These are phyloP conservation scores for Paratrypauchen microcephalus DNA, from an alignment of 2,797 vertebrate genomes.

Conservation along the genomic window DNA sequence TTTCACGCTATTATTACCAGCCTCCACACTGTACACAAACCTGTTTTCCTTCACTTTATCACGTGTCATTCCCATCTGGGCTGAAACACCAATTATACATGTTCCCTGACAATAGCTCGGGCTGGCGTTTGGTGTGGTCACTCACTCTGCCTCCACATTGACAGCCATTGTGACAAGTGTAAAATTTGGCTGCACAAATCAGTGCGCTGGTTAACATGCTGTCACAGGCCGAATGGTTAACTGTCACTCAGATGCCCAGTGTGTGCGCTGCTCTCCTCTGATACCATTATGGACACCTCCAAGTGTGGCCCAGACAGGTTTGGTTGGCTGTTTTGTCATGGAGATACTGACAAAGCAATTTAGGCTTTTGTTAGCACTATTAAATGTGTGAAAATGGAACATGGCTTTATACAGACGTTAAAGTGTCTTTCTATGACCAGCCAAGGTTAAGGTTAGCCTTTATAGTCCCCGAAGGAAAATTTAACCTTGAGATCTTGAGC, in stretches of 20 bases:
- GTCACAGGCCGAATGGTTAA: slow-evolving; percentile 17
- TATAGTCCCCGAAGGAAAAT: too few relatives aligned
- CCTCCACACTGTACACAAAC: slow-evolving; percentile 19
- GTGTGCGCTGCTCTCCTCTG: background rate
- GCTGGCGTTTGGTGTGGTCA: slow-evolving; percentile 35
- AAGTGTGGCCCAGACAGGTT: background rate
- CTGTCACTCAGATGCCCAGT: slow-evolving; percentile 12
- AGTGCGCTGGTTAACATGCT: slow-evolving; percentile 10
- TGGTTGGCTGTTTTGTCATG: slow-evolving; percentile 7
- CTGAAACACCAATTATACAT: slow-evolving; percentile 54
- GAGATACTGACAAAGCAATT: slow-evolving; percentile 5
- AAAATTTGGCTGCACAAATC: slow-evolving; percentile 29
- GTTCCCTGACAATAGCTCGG: slow-evolving; percentile 35
- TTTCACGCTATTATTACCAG: slow-evolving; percentile 23
- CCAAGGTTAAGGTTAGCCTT: too few relatives aligned
- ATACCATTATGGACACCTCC: background rate
- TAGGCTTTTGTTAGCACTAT: background rate
- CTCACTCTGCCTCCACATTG: slow-evolving; percentile 21
- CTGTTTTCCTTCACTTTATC: slow-evolving; percentile 24
- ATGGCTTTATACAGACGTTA: slow-evolving; percentile 1
- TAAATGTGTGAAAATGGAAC: slow-evolving; percentile 27
- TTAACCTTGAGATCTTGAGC: too few relatives aligned
- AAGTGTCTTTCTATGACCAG: background rate
- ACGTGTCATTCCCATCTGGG: slow-evolving; percentile 35
- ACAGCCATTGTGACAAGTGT: slow-evolving; percentile 44